Percentiles rank a stretch among this genome's conserved stretches.
Conservation (phyloP, 2,113 vertebrate genomes). For the Galemys pyrenaicus region DNA sequence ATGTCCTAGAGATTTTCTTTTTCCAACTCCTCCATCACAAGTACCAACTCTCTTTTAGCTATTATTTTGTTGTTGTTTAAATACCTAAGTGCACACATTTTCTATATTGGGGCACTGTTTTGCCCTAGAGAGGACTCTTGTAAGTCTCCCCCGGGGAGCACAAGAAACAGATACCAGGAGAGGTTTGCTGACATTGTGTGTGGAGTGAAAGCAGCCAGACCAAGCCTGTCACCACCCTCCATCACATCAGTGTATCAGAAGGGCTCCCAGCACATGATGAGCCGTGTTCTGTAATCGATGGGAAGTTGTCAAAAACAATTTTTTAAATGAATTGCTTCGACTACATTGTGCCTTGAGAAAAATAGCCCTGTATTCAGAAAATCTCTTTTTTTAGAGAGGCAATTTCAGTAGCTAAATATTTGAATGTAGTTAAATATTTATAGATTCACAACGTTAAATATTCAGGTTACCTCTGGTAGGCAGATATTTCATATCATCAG, state of each 20-base stretch:
- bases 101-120: background rate
- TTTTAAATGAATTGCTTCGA: constrained; percentile 68
- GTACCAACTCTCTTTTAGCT: background rate
- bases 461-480: constrained; percentile 73
- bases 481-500: constrained; percentile 58
- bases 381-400: constrained; percentile 62
- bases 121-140: background rate
- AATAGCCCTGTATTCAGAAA: constrained; percentile 49
- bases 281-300: constrained; percentile 47
- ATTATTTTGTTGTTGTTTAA: background rate
- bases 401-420: constrained; percentile 77
- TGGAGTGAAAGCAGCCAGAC: constrained; percentile 25
- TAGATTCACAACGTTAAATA: constrained; percentile 74
- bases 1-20: background rate
- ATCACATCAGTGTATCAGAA: constrained; percentile 42
- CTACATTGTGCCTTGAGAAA: constrained; percentile 61
- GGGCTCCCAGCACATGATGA: background rate
- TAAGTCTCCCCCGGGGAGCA: background rate
- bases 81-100: background rate
- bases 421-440: constrained; percentile 78
- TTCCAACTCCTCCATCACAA: background rate
- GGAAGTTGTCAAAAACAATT: constrained; percentile 66
- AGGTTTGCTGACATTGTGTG: constrained; percentile 15
- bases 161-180: background rate
- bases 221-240: background rate